phyloP scores from a whole-genome alignment of 2,797 vertebrate genomes.

The Malurus splendens region DNA sequence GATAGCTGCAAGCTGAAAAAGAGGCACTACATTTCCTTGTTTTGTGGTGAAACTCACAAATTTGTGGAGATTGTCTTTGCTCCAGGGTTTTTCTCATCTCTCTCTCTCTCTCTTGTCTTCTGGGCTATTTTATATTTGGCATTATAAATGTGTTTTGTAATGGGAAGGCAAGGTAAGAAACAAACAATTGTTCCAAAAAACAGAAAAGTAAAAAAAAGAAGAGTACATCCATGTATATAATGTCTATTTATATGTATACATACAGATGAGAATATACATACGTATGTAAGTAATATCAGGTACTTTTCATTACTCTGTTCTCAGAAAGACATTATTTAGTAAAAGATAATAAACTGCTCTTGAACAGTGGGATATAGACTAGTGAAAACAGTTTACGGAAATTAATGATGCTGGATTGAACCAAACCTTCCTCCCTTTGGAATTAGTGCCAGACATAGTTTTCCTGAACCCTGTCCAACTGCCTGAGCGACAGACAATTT shows the following conservation, averaged over 20 bases:
- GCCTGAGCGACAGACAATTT: constrained; percentile 75
- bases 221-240: background rate
- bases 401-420: constrained; percentile 75
- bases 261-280: background rate
- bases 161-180: constrained; percentile 40
- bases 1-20: constrained; percentile 47
- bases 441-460: constrained; percentile 77
- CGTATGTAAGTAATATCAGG: background rate
- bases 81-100: background rate
- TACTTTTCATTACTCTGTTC: constrained; percentile 44
- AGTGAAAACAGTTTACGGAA: constrained; percentile 74
- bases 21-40: constrained; percentile 20
- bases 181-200: constrained; percentile 31
- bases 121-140: constrained; percentile 37
- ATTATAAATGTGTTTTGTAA: constrained; percentile 32
- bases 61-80: constrained; percentile 41
- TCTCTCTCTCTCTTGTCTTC: background rate
- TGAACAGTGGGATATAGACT: constrained; percentile 64
- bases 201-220: background rate
- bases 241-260: background rate
- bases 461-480: constrained; percentile 75
- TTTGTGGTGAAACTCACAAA: constrained; percentile 31
- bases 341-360: constrained; percentile 68
- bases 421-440: constrained; percentile 75
- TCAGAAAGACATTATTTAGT: constrained; percentile 59